Conservation (phyloP, 2,113 vertebrate species). For the Pogona vitticeps region DNA sequence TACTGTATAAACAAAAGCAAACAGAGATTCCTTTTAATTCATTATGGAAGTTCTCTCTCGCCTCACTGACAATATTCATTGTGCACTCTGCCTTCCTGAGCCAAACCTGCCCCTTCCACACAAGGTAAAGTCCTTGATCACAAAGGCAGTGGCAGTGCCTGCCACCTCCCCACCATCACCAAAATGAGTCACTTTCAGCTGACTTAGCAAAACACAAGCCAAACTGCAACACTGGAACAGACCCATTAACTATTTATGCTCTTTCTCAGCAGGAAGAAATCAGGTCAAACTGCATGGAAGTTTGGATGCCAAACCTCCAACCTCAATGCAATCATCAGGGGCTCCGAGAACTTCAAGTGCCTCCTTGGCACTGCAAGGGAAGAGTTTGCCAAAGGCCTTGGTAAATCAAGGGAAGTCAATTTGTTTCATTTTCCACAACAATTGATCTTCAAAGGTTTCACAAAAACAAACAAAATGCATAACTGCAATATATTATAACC, state of each 20-base stretch:
- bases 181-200: constrained; percentile 46
- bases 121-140: constrained; percentile 51
- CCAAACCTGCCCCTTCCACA: too few species aligned
- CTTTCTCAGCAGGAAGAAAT: too few species aligned
- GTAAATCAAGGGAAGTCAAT: too few species aligned
- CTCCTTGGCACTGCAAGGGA: too few species aligned
- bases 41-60: neutral
- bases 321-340: neutral
- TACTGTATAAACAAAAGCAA: neutral
- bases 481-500: too few species aligned
- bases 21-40: too few species aligned
- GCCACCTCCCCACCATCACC: constrained; percentile 25
- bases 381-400: too few species aligned
- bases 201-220: constrained; percentile 60
- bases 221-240: constrained; percentile 3
- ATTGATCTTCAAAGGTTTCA: too few species aligned
- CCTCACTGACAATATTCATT: neutral
- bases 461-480: too few species aligned
- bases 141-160: constrained; percentile 35
- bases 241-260: constrained; percentile 28
- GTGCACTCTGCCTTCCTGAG: neutral
- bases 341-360: too few species aligned
- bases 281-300: too few species aligned
- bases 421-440: too few species aligned
- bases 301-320: neutral